Conservation (phyloP, 2,113 vertebrate species). For the Podarcis raffonei region DNA sequence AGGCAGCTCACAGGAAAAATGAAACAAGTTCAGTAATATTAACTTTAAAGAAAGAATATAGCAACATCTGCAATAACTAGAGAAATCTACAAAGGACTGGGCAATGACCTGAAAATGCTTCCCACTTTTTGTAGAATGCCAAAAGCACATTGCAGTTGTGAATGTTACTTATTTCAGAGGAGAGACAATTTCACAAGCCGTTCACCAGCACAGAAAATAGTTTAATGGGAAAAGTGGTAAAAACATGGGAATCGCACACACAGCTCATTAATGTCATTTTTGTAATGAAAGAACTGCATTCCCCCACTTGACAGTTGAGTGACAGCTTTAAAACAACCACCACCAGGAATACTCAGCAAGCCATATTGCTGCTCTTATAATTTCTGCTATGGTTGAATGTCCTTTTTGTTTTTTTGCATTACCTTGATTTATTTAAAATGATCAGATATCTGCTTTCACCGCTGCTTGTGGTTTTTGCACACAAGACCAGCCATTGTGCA, state of each 20-base stretch:
- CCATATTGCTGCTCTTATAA: background rate
- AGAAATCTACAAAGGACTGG: too few relatives aligned
- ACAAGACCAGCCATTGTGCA: background rate
- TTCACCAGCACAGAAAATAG: too few relatives aligned
- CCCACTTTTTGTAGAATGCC: too few relatives aligned
- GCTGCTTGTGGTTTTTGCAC: background rate
- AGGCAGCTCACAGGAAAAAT: too few relatives aligned
- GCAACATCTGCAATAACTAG: too few relatives aligned
- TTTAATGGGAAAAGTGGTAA: background rate
- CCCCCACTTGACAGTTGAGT: constrained; percentile 4
- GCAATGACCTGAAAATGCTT: too few relatives aligned
- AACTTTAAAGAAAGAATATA: too few relatives aligned
- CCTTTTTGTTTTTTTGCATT: constrained; percentile 18
- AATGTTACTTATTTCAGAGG: too few relatives aligned
- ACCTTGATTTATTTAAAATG: constrained; percentile 10
- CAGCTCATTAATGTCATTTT: background rate
- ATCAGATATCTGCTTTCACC: background rate
- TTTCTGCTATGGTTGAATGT: background rate
- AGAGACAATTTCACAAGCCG: too few relatives aligned
- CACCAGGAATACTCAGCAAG: background rate
- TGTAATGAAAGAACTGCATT: background rate
- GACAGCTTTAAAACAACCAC: background rate
- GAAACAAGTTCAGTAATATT: too few relatives aligned
- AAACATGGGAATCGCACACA: background rate
- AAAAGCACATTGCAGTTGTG: too few relatives aligned